Conservation (phyloP, 2,797 vertebrate species). For the Iguana delicatissima region DNA sequence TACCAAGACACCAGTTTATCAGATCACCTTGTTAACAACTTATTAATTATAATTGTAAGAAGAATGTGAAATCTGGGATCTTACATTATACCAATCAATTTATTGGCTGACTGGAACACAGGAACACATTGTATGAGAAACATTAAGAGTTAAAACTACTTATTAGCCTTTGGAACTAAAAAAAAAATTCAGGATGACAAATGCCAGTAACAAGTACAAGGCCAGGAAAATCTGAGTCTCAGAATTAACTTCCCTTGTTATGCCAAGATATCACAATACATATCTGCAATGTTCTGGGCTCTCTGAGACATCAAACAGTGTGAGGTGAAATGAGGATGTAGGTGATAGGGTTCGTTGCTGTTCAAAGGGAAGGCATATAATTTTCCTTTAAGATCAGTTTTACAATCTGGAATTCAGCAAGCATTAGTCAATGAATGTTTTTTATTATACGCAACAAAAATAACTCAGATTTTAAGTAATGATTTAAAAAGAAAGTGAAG, state of each 20-base stretch:
- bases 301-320: not conserved
- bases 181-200: not conserved
- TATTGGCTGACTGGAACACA: not conserved
- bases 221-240: conserved; percentile 42
- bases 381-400: conserved; percentile 5
- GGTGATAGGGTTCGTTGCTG: not conserved
- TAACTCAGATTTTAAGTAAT: too few relatives aligned
- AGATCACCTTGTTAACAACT: not conserved
- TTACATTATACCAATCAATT: conserved; percentile 5
- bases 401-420: not conserved
- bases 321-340: conserved; percentile 34
- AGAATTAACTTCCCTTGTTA: conserved; percentile 9
- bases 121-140: not conserved
- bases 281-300: conserved; percentile 20
- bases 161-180: conserved; percentile 10
- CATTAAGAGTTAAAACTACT: not conserved
- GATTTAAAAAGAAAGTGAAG: too few relatives aligned
- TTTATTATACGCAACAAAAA: too few relatives aligned
- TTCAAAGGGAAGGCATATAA: not conserved
- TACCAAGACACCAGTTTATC: not conserved
- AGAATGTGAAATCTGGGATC: not conserved
- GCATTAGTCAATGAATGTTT: conserved; percentile 3
- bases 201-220: conserved; percentile 18
- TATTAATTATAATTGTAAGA: not conserved
- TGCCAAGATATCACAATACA: conserved; percentile 24